Evolutionary conservation across 2,797 vertebrate genomes (phyloP), one percentile per base, ranked within the genome.

Genomic region (Bradypus variegatus): DNA sequence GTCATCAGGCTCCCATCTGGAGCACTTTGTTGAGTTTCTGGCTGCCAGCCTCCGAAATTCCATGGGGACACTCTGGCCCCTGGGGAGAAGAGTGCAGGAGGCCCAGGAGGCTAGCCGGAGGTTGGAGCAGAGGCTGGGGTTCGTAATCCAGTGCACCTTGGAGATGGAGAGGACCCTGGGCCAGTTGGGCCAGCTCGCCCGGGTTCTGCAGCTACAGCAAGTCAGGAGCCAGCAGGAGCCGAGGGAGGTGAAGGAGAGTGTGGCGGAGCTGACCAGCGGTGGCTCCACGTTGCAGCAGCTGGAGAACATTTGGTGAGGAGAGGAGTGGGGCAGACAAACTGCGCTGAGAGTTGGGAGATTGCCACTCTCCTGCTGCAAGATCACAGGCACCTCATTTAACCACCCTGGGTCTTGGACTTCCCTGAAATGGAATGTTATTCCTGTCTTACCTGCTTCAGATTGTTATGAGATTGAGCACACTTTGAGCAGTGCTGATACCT

Each of bases 221-320:
- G 96, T 95, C 1, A 92, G 78, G 67, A 97, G 97, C 81, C 90
- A 91, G 0, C 81, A 93, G 0, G 96, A 97, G 77, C 64, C 97
- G 88, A 89, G 95, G 10, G 36, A 77, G 6, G 89, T 97, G 80
- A 97, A 96, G 95, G 84, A 95, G 55, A 89, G 94, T 65, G 92
- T 97, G 87, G 95, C 90, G 15, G 4, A 62, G 18, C 95, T 97
- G 60, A 95, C 93, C 62, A 95, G 94, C 62, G 76, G 97, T 29
- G 96, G 97, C 79, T 88, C 95, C 58, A 93, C 83, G 67, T 70
- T 93, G 2, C 73, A 86, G 91, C 97, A 97, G 86, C 95, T 96
- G 79, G 94, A 95, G 31, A 29, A 92, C n/a, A 91, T 97, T 96
- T 97, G 96, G 97, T 97, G 95, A 60, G 38, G 58, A 36, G 5